phyloP scores from a whole-genome alignment of 2,113 vertebrate species.

The Colaptes auratus region DNA sequence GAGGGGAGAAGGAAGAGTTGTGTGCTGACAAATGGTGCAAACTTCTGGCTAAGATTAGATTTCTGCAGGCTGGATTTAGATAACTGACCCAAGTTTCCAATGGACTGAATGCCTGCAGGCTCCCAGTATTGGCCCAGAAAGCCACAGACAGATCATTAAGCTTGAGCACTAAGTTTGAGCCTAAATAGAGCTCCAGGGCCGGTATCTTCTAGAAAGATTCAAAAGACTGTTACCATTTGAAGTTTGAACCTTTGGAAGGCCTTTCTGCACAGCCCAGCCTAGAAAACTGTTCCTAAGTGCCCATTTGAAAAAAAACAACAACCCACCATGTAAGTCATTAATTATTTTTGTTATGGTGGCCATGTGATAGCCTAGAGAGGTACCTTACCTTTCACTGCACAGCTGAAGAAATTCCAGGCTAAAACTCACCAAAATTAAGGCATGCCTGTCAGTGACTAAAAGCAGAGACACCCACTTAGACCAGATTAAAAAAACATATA shows the following conservation, averaged over 20 bases:
- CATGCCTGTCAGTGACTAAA: conserved; percentile 56
- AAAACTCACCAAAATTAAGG: conserved; percentile 30
- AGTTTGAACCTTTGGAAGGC: neutral
- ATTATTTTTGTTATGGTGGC: neutral
- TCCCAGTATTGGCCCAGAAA: neutral
- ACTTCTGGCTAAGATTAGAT: conserved; percentile 33
- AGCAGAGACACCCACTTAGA: conserved; percentile 43
- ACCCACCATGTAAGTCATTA: too few species aligned
- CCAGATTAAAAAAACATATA: conserved; percentile 46
- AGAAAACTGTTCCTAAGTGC: neutral
- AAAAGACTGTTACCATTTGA: neutral
- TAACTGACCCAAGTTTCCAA: conserved; percentile 10
- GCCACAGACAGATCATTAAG: neutral
- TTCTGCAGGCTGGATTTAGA: neutral
- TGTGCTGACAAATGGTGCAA: conserved; percentile 30
- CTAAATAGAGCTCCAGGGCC: neutral
- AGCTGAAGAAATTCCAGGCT: conserved; percentile 35
- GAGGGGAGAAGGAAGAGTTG: conserved; percentile 37
- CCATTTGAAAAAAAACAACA: neutral
- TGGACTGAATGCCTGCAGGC: neutral
- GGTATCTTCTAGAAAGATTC: neutral
- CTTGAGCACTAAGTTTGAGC: neutral
- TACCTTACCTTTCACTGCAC: conserved; percentile 2
- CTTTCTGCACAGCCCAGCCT: neutral
- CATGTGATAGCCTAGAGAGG: neutral